phyloP scores from a whole-genome alignment of 2,113 vertebrate genomes.

The Xiphophorus maculatus region DNA sequence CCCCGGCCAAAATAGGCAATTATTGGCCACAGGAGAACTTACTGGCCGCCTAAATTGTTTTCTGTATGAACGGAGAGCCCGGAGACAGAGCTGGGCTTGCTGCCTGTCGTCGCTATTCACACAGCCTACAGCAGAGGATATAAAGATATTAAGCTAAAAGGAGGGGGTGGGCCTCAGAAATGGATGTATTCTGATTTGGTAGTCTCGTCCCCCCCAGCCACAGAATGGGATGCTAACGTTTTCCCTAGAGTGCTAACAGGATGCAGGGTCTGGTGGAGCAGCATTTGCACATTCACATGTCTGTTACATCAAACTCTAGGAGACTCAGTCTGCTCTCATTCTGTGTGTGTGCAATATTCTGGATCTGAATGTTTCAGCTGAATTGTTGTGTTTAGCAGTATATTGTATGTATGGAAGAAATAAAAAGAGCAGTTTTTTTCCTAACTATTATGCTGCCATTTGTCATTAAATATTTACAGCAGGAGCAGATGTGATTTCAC shows the following conservation, averaged over 20 bases:
- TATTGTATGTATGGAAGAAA: neutral
- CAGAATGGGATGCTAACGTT: constrained; percentile 12
- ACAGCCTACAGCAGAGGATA: constrained; percentile 20
- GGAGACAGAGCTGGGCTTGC: constrained; percentile 19
- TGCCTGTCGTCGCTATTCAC: constrained; percentile 29
- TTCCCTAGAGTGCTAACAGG: constrained; percentile 1
- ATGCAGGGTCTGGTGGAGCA: constrained; percentile 37
- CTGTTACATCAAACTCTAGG: constrained; percentile 14
- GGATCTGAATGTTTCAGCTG: neutral
- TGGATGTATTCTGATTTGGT: constrained; percentile 22
- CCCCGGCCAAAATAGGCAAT: constrained; percentile 77
- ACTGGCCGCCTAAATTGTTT: constrained; percentile 77
- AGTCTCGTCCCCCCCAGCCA: constrained; percentile 18
- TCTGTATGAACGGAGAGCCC: constrained; percentile 57
- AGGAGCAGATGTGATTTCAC: neutral
- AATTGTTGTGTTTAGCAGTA: neutral
- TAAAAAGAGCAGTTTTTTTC: neutral
- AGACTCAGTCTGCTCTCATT: neutral
- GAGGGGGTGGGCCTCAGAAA: constrained; percentile 32
- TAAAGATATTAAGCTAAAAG: constrained; percentile 30
- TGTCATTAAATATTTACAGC: neutral
- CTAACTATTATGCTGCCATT: neutral
- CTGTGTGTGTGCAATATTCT: neutral
- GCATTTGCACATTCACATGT: constrained; percentile 20
- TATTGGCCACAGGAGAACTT: constrained; percentile 69